A percentile compares a stretch with the other conserved stretches of the same genome.
These are phyloP conservation scores for Matsumyia berberina DNA, from an alignment of 2,888 invertebrate species.

Conservation along the genomic window DNA sequence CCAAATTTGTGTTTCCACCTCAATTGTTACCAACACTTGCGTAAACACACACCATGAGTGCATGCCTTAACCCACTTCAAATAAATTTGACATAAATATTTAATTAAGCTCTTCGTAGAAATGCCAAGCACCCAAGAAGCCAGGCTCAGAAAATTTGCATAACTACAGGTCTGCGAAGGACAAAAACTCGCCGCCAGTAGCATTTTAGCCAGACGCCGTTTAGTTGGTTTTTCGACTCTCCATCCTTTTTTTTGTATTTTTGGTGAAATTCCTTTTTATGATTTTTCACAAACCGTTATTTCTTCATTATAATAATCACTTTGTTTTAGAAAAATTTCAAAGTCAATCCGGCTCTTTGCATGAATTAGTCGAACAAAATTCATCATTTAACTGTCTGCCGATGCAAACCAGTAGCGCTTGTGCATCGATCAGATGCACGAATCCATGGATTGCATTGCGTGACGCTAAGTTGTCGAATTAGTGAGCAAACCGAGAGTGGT, in stretches of 20 bases:
- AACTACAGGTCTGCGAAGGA: conserved; percentile 27
- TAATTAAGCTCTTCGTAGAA: conserved; percentile 36
- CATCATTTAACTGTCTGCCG: conserved; percentile 60
- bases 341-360: conserved; percentile 59
- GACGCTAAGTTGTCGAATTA: conserved; percentile 53
- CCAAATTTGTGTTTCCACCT: no score
- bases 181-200: conserved; percentile 58
- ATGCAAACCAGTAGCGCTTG: conserved; percentile 57
- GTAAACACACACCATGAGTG: no score
- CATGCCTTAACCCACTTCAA: background rate
- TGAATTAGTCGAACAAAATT: conserved; percentile 44
- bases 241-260: conserved; percentile 5
- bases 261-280: conserved; percentile 26
- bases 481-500: conserved; percentile 18
- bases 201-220: conserved; percentile 49
- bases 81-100: conserved; percentile 29
- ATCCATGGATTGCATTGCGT: conserved; percentile 27
- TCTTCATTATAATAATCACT: conserved; percentile 65
- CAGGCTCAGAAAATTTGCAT: conserved; percentile 44
- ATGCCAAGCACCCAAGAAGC: background rate
- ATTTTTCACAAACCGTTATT: conserved; percentile 51
- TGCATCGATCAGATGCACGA: conserved; percentile 35
- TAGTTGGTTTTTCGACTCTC: background rate
- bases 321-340: conserved; percentile 42
- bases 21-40: no score